These are phyloP conservation scores for Dromas ardeola DNA, from an alignment of 2,113 vertebrate species.

Conservation along the genomic window DNA sequence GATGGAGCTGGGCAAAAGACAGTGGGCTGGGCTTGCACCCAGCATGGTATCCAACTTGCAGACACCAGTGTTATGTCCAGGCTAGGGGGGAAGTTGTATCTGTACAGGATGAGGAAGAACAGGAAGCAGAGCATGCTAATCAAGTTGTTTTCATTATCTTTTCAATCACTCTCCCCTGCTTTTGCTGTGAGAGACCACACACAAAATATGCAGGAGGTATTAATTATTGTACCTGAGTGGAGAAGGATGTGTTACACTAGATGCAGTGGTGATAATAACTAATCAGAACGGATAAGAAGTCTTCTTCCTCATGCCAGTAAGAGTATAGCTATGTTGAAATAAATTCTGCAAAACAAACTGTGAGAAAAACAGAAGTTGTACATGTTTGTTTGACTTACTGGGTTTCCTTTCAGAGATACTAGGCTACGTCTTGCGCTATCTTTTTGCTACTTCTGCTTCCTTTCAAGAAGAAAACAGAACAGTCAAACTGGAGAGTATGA, in stretches of 20 bases:
- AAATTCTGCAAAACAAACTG: background rate
- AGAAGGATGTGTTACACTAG: background rate
- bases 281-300: background rate
- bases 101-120: background rate
- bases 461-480: background rate
- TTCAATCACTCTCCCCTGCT: background rate
- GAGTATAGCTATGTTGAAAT: background rate
- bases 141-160: background rate
- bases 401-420: constrained; percentile 8
- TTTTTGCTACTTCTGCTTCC: constrained; percentile 7
- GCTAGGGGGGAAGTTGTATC: background rate
- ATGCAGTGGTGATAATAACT: background rate
- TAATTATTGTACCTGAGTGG: background rate
- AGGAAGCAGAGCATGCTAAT: background rate
- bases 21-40: background rate
- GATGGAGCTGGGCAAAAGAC: background rate
- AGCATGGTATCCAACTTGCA: background rate
- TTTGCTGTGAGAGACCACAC: background rate
- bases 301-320: background rate
- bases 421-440: background rate
- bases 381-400: background rate
- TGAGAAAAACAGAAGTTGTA: background rate
- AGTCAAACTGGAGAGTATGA: background rate
- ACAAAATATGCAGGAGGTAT: background rate
- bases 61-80: background rate